Conservation (phyloP, 2,113 vertebrate genomes). For the Macquaria ambigua region DNA sequence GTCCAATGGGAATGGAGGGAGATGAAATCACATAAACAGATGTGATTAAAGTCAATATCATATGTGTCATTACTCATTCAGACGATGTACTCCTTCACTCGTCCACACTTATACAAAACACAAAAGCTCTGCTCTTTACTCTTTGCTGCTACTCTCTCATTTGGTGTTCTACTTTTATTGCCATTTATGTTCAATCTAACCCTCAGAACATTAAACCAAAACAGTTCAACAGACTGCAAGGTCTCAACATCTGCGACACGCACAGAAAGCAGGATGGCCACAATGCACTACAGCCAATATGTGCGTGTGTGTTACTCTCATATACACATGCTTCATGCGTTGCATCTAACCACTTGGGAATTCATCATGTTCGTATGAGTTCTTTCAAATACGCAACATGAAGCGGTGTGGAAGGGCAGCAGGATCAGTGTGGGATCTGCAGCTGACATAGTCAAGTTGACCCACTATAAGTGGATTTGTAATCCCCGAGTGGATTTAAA, state of each 20-base stretch:
- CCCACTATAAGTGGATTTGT: slow-evolving; percentile 81
- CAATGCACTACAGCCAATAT: slow-evolving; percentile 15
- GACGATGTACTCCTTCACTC: slow-evolving; percentile 58
- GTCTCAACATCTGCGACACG: slow-evolving; percentile 19
- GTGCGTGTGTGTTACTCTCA: slow-evolving; percentile 14
- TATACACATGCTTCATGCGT: neutral
- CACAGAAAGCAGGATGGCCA: neutral
- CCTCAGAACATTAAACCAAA: slow-evolving; percentile 1
- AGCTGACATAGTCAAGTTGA: slow-evolving; percentile 74
- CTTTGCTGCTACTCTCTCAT: slow-evolving; percentile 31
- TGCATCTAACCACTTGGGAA: slow-evolving; percentile 33
- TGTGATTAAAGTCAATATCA: slow-evolving; percentile 85
- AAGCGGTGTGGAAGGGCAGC: slow-evolving; percentile 54
- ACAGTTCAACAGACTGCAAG: neutral
- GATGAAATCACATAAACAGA: slow-evolving; percentile 84
- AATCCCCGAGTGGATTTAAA: slow-evolving; percentile 80
- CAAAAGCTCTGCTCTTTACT: slow-evolving; percentile 32
- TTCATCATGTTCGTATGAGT: slow-evolving; percentile 42
- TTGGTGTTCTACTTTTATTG: slow-evolving; percentile 8
- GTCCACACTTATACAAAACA: slow-evolving; percentile 45
- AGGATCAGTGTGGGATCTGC: slow-evolving; percentile 65
- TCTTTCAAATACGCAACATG: slow-evolving; percentile 58
- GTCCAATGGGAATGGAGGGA: slow-evolving; percentile 73
- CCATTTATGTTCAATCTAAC: slow-evolving; percentile 14
- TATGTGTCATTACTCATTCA: slow-evolving; percentile 81